A percentile compares a stretch with the other conserved stretches of the same genome.
phyloP scores from a whole-genome alignment of 2,797 vertebrate species.

The Labeo calbasu region DNA sequence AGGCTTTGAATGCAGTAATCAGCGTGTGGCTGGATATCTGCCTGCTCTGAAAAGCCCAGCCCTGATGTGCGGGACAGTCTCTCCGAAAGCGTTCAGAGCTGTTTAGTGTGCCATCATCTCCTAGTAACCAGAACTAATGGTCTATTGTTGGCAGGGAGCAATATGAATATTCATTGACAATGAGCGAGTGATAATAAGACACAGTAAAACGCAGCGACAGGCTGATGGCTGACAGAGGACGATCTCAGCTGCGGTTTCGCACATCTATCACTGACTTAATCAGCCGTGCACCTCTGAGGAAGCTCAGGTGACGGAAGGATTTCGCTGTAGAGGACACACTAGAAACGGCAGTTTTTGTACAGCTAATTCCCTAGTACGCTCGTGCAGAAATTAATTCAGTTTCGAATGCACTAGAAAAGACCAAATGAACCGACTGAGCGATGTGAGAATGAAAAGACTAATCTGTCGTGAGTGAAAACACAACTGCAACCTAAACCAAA shows the following conservation, averaged over 20 bases:
- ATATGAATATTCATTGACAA: constrained; percentile 65
- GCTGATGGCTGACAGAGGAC: constrained; percentile 35
- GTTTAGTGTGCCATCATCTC: constrained; percentile 57
- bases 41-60: constrained; percentile 49
- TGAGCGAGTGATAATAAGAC: constrained; percentile 53
- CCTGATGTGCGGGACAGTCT: constrained; percentile 50
- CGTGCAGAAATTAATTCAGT: neutral
- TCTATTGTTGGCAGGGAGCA: constrained; percentile 59
- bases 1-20: constrained; percentile 65
- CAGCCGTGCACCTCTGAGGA: constrained; percentile 52
- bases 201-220: constrained; percentile 30
- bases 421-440: neutral
- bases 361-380: neutral
- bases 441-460: neutral
- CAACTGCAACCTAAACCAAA: neutral
- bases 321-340: constrained; percentile 13
- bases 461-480: neutral
- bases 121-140: constrained; percentile 62
- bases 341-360: neutral
- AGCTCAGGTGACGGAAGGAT: constrained; percentile 64
- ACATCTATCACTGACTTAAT: constrained; percentile 58
- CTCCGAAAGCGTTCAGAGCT: constrained; percentile 44
- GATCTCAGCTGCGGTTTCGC: constrained; percentile 52
- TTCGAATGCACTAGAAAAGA: neutral
- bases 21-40: constrained; percentile 59